Conservation (phyloP, 64 coral and sea anemone species). For the Porites australiensis region DNA sequence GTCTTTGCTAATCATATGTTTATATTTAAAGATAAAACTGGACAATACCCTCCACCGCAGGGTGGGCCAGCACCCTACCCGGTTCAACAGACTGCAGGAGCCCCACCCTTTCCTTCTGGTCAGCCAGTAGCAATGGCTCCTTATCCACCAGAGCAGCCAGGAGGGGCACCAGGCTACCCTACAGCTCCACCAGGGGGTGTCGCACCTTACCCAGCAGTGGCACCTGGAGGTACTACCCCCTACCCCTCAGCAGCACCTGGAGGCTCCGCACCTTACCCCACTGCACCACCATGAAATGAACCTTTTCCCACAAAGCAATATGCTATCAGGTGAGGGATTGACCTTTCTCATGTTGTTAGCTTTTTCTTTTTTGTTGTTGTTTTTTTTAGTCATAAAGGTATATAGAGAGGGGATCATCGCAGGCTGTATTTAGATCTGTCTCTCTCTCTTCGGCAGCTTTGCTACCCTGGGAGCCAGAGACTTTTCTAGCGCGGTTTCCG, state of each 20-base stretch:
- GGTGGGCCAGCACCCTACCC: neutral
- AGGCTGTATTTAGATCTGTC: too few species aligned
- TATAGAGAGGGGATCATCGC: too few species aligned
- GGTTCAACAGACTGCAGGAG: neutral
- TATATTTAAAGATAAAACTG: too few species aligned
- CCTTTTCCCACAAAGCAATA: neutral
- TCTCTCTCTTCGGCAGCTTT: too few species aligned
- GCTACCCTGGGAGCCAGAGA: too few species aligned
- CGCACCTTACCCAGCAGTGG: conserved; percentile 27
- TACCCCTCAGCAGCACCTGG: neutral
- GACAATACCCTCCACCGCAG: neutral
- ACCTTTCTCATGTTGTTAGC: too few species aligned
- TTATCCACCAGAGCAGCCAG: neutral
- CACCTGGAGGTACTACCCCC: conserved; percentile 9
- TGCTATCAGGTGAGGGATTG: neutral
- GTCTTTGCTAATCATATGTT: too few species aligned
- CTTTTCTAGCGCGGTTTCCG: too few species aligned
- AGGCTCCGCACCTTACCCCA: neutral
- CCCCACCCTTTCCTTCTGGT: neutral
- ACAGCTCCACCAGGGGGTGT: conserved; percentile 19
- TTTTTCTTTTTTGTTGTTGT: too few species aligned
- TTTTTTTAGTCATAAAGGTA: too few species aligned
- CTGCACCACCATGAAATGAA: neutral
- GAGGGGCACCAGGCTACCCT: too few species aligned
- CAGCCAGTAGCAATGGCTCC: neutral